Base-by-base conservation (phyloP, 2,888 invertebrate genomes). In the Pherbina coryleti region DNA sequence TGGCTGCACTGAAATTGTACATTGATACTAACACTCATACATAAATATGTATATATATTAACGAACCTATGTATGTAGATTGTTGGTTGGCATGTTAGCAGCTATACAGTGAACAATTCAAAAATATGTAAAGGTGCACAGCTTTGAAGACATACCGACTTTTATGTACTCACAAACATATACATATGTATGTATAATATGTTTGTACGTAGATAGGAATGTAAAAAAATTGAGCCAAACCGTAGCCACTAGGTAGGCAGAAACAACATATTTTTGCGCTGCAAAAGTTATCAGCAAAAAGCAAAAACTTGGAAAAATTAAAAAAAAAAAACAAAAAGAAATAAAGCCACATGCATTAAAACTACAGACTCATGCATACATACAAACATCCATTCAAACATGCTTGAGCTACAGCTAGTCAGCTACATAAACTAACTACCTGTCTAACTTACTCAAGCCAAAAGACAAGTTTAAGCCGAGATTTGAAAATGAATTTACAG, bases 401-500 rank as follows among this genome's bases (percentile, higher is more conserved):
- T 14, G 25, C 64, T 31, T 31, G 64, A n/a, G 22, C 25, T 22
- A 17, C 69, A 22, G 69, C 22, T 51, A 44, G 44, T 11, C 11
- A 44, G 44, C 44, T 44, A 44, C 11, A 44, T 44, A 37, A 51
- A 69, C 69, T 51, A 49, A 69, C 69, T 51, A 51, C 44, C 69
- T 51, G 69, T 51, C 69, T 25, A 69, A 69, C 69, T 51, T 14
- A 69, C 19, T 51, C 22, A 14, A 17, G 51, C 69, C 69, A 69
- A 51, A 44, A 49, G 69, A 69, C 69, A 53, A 49, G 69, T 69
- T 69, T 69, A 74, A 44, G 49, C 64, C 31, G 62, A 74, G 49
- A 81, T 79, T 76, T 79, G 71, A 78, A 82, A 83, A 79, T 83
- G 81, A 79, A 80, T 80, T 78, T 77, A 78, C 78, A 76, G 79